A percentile compares a stretch with the other conserved stretches of the same genome.
Conservation (phyloP, 2,888 invertebrate species). For the Phyllotreta cruciferae region DNA sequence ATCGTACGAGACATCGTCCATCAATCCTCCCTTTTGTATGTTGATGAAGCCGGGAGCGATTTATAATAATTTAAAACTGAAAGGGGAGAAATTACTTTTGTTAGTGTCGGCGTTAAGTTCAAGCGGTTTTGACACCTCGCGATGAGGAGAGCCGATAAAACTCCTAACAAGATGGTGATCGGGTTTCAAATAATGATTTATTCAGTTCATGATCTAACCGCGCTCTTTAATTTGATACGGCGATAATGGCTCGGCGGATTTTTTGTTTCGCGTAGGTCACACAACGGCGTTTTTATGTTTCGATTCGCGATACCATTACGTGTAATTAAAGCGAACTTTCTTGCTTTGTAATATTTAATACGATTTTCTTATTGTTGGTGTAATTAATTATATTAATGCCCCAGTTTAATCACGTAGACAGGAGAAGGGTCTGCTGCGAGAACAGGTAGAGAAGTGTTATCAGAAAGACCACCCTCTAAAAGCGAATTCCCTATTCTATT, state of each 20-base stretch:
- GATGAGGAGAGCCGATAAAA: slow-evolving; percentile 41
- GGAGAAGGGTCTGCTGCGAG: too few species aligned
- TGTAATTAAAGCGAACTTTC: slow-evolving; percentile 1
- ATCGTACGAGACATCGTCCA: too few species aligned
- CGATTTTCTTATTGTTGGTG: too few species aligned
- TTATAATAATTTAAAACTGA: too few species aligned
- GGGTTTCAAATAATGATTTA: slow-evolving; percentile 39
- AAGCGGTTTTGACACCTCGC: slow-evolving; percentile 41
- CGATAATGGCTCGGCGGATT: slow-evolving; percentile 23
- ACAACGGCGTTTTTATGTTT: slow-evolving; percentile 19
- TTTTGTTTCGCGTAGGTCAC: slow-evolving; percentile 25
- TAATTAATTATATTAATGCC: too few species aligned
- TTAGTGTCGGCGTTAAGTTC: slow-evolving; percentile 2
- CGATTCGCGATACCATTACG: background rate
- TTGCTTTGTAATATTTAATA: background rate
- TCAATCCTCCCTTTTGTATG: too few species aligned
- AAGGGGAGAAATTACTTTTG: background rate
- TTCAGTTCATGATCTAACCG: slow-evolving; percentile 38
- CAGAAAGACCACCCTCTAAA: background rate
- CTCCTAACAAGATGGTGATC: slow-evolving; percentile 40
- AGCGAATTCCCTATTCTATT: slow-evolving; percentile 11
- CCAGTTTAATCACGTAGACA: too few species aligned
- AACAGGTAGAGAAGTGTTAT: too few species aligned
- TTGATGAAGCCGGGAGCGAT: too few species aligned
- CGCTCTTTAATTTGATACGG: slow-evolving; percentile 37